Percentiles rank a stretch among this genome's conserved stretches.
phyloP scores from a whole-genome alignment of 1,140 invertebrate genomes.

The Littorina saxatilis region DNA sequence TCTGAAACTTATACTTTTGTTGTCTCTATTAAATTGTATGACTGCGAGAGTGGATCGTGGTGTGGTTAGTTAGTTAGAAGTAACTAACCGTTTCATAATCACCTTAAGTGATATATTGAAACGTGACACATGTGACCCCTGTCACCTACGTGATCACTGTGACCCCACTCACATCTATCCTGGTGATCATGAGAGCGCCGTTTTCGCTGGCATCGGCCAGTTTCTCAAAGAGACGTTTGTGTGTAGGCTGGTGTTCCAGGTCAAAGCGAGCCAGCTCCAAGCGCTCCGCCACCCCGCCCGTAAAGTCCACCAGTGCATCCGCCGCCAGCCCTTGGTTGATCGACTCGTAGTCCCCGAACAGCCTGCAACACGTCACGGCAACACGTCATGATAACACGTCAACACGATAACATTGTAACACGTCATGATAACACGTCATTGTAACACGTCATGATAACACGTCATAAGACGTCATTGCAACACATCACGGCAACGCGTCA shows the following conservation, averaged over 20 bases:
- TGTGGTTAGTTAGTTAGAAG: too few species aligned
- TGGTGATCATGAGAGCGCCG: conserved; percentile 59
- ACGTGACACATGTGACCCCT: not conserved
- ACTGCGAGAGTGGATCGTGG: too few species aligned
- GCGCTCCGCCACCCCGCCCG: conserved; percentile 87
- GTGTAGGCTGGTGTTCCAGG: conserved; percentile 33
- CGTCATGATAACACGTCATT: too few species aligned
- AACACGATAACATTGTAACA: too few species aligned
- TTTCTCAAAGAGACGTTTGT: conserved; percentile 56
- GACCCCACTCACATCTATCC: conserved; percentile 56
- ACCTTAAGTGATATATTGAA: too few species aligned
- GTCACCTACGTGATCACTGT: not conserved
- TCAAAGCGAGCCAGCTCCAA: conserved; percentile 79
- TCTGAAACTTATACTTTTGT: too few species aligned
- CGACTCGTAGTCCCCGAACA: conserved; percentile 85
- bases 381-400: too few species aligned
- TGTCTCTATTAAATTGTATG: too few species aligned
- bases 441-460: too few species aligned
- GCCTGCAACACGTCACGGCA: conserved; percentile 77
- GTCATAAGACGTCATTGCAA: too few species aligned
- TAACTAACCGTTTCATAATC: too few species aligned
- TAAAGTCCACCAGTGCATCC: conserved; percentile 85
- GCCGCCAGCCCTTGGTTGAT: conserved; percentile 81
- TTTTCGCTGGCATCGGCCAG: conserved; percentile 60
- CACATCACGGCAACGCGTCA: too few species aligned